A percentile compares a stretch with the other conserved stretches of the same genome.
phyloP scores from a whole-genome alignment of 2,888 invertebrate species.

The Drosophila prolongata region DNA sequence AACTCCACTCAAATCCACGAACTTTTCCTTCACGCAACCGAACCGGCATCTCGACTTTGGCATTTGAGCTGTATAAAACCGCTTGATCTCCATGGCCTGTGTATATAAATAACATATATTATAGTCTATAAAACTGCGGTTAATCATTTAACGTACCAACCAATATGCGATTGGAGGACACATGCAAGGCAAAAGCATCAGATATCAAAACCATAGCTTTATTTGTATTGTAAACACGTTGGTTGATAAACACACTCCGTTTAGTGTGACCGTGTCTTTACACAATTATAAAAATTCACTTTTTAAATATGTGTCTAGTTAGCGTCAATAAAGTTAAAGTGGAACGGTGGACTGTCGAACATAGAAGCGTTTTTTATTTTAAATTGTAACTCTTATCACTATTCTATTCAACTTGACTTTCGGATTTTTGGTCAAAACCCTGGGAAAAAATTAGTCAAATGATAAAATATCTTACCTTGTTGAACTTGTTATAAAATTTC shows the following conservation, averaged over 20 bases:
- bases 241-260: not conserved
- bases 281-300: not conserved
- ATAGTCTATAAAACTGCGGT: not conserved
- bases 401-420: too few species aligned
- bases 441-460: too few species aligned
- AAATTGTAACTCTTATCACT: too few species aligned
- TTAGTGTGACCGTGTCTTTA: not conserved
- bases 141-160: conserved; percentile 30
- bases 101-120: not conserved
- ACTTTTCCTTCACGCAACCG: conserved; percentile 49
- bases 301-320: not conserved
- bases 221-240: conserved; percentile 4
- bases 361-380: not conserved
- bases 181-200: conserved; percentile 42
- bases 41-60: conserved; percentile 30
- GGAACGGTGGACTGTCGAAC: not conserved
- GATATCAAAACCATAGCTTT: conserved; percentile 35
- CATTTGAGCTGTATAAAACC: conserved; percentile 12
- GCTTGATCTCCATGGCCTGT: conserved; percentile 58
- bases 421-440: too few species aligned
- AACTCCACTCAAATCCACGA: conserved; percentile 47
- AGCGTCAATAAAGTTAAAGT: not conserved
- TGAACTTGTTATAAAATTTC: too few species aligned
- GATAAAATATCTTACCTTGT: too few species aligned
- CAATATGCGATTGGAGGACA: conserved; percentile 22